Evolutionary conservation across 2,888 invertebrate species (phyloP), one percentile per base, ranked within the genome.

Genomic region (Dasypolia templi): DNA sequence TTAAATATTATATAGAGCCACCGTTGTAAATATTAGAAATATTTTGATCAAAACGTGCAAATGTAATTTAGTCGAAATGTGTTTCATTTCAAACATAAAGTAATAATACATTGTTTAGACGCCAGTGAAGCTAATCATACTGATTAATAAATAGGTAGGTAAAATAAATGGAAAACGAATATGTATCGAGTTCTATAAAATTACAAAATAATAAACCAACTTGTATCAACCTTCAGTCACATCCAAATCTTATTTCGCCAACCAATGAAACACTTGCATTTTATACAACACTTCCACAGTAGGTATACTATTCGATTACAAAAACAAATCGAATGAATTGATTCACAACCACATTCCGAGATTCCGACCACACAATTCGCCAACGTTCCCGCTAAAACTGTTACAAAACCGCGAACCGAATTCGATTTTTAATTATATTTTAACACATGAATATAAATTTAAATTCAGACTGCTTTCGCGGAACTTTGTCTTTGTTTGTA

Each of bases 361-460:
- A 66, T n/a, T 44, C 14, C 42, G 12, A 71, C 70, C 65, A 69
- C 53, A 71, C 75, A 73, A 51, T 56, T 51, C 29, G 2, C 51
- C 56, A 73, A n/a, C 44, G 19, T 42, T 58, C 44, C 39, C 67
- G 39, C 46, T 55, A 75, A 74, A 72, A 73, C 46, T 51, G 62
- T 53, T 63, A n/a, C 26, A 29, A 75, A 75, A 67, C 64, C 71
- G 56, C 69, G 62, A 72, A 69, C 3, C 9, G 44, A 76, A 74
- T 83, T 72, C 69, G 42, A 76, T 59, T 79, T 83, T 75, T 51
- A 32, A 78, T 68, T 12, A 55, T 11, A 53, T 68, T 65, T 65
- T 26, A 62, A 46, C 19, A 55, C 58, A 26, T n/a, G 46, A 80
- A 63, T 35, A 64, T 61, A 61, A 46, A 69, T 70, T 62, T 69